Base-by-base conservation (phyloP, 2,797 vertebrate genomes). In the Mallotus villosus region DNA sequence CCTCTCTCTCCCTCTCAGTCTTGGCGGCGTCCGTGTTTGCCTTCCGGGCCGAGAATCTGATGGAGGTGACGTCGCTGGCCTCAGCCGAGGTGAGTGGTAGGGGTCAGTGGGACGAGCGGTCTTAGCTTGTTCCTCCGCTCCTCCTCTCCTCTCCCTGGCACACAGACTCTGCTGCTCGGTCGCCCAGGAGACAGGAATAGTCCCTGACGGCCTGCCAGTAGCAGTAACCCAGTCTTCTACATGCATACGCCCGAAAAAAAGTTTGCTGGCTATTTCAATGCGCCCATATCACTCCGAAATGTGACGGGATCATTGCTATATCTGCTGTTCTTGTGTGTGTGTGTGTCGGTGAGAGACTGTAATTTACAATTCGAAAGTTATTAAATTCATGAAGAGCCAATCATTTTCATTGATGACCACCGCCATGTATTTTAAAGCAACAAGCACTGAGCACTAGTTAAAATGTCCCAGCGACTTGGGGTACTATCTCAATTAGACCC, bases 1-100 rank as follows among this genome's bases (percentile, higher is more conserved):
- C 19, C 19, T 75, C 3, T 51, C 21, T 73, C 62, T 25, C 53
- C 59, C 57, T 65, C 70, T 74, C 82, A 99, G 97, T 97, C 16
- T 89, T 99, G 81, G 96, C 98, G 79, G 96, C 97, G 82, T 96
- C 98, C 11, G 96, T 99, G 86, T 99, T 99, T 90, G 97, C 96
- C 85, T 98, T 98, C 92, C 95, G 97, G 75, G 95, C 97, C 11
- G 97, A 98, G 90, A 99, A 99, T 93, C 94, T 99, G 92, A 99
- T 99, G 98, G 97, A 99, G 90, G 97, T 97, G 94, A 96, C 96
- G 74, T 99, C 97, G 86, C 91, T 98, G 88, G 95, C 96, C 87
- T 96, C 97, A 70, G 93, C 93, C 25, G 93, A 99, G 95, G 97
- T 99, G 93, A 91, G 94, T 87, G 87, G 87, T 86, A 81, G 55